phyloP scores from a whole-genome alignment of 1,140 invertebrate genomes.

The Pectinophora gossypiella region DNA sequence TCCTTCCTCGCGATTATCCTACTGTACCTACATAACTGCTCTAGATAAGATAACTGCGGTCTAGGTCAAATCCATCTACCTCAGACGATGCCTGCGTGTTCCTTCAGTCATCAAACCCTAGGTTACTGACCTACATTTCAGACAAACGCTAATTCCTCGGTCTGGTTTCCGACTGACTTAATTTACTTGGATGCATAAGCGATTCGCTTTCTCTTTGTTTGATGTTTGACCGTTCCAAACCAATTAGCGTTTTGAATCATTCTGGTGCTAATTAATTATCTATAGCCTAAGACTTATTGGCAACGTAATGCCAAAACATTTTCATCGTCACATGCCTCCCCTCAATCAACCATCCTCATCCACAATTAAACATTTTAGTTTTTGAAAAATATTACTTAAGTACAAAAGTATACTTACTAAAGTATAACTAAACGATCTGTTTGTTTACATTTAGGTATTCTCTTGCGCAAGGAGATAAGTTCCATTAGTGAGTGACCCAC shows the following conservation, averaged over 20 bases:
- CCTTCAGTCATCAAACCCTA: background rate
- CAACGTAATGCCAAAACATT: too few species aligned
- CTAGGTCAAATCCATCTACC: too few species aligned
- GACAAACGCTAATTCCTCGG: conserved; percentile 22
- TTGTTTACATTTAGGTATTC: background rate
- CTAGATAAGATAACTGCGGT: too few species aligned
- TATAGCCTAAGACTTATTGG: too few species aligned
- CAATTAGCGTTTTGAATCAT: background rate
- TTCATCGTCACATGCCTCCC: too few species aligned
- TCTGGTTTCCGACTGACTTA: conserved; percentile 20
- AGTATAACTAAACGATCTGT: background rate
- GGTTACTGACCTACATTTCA: conserved; percentile 12
- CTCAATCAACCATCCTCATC: too few species aligned
- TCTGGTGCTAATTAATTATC: background rate
- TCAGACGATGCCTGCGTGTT: background rate
- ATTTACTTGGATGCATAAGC: too few species aligned
- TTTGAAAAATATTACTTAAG: too few species aligned
- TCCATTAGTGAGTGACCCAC: conserved; percentile 37
- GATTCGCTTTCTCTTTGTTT: background rate
- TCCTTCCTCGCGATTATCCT: too few species aligned
- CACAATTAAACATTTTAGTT: too few species aligned
- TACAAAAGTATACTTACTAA: background rate
- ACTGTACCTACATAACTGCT: too few species aligned
- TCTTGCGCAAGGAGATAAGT: conserved; percentile 25
- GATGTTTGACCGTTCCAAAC: background rate